Base-by-base conservation (phyloP, 2,797 vertebrate species). In the Gallinago solitaria region DNA sequence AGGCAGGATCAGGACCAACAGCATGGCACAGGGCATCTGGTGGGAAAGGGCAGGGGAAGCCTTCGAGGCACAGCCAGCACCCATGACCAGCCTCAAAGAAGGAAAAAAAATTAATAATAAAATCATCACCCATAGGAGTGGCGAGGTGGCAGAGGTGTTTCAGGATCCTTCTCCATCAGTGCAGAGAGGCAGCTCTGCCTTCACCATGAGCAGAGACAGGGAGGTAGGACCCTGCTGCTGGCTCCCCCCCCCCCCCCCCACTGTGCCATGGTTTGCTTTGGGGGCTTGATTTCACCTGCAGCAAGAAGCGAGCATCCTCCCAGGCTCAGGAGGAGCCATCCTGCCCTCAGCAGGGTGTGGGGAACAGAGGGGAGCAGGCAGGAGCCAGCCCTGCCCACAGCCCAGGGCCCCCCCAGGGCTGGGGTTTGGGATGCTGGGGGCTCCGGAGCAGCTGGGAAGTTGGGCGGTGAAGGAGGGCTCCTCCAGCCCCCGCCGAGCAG, bases 361-460 rank as follows among this genome's bases (percentile, higher is more conserved):
- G 57, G 35, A 13, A 33, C 57, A 28, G 33, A 30, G 64, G 17
- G 17, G 48, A 35, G 5, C 28, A 11, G 17, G 43, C 33, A 48
- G 43, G 53, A 69, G 59, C 24, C 71, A 69, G 56, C 50, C 57
- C 50, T 57, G 41, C 33, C 63, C 56, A 5, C 39, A 18, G 35
- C 50, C 30, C 69, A 25, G 35, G 11, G 6, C 33, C 21, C 53
- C 48, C 50, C 50, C 33, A 18, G 43, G 47, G 28, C 9, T 0
- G 3, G 45, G 61, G 1, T 45, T 47, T 28, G 83, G 76, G 89
- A 27, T 33, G 35, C 71, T 0, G 18, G 0, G 0, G 60, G 70
- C 50, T 87, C 60, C 0, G 5, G 47, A 93, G 89, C 95, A 93
- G 85, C 85, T 91, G 94, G 83, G 85, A 87, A 39, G 60, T 41